Evolutionary conservation across 2,113 vertebrate species (phyloP).

Genomic region (Marmota flaviventris): DNA sequence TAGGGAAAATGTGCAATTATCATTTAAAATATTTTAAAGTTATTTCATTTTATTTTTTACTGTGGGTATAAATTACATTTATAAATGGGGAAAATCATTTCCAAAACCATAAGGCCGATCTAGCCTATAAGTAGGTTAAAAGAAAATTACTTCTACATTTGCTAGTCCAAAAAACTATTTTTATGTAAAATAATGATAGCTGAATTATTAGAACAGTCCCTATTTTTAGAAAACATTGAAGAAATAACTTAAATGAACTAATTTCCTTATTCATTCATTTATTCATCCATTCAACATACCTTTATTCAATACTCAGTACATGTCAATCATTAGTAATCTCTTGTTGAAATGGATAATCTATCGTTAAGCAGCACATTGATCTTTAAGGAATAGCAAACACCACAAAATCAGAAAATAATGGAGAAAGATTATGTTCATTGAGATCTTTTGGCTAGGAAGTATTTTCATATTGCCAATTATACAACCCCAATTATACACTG

Average conservation of each 20-base stretch:
- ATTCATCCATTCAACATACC: neutral
- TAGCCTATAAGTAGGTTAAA: neutral
- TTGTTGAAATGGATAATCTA: neutral
- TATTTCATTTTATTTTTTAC: neutral
- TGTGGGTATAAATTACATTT: neutral
- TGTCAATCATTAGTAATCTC: neutral
- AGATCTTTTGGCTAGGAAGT: neutral
- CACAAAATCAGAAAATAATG: neutral
- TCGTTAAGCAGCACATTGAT: neutral
- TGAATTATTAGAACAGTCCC: neutral
- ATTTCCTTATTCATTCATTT: neutral
- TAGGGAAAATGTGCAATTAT: neutral
- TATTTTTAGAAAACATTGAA: conserved; percentile 14
- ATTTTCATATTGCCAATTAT: neutral
- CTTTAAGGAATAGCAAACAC: neutral
- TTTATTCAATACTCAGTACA: neutral
- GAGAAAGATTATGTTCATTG: neutral
- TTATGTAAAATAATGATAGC: neutral
- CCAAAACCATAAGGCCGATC: neutral
- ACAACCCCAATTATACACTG: neutral
- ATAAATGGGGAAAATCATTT: neutral
- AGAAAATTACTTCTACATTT: neutral
- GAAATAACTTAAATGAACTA: neutral
- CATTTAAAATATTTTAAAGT: neutral
- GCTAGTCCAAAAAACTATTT: neutral